phyloP scores from a whole-genome alignment of 2,888 invertebrate genomes.

The Agrochola macilenta region DNA sequence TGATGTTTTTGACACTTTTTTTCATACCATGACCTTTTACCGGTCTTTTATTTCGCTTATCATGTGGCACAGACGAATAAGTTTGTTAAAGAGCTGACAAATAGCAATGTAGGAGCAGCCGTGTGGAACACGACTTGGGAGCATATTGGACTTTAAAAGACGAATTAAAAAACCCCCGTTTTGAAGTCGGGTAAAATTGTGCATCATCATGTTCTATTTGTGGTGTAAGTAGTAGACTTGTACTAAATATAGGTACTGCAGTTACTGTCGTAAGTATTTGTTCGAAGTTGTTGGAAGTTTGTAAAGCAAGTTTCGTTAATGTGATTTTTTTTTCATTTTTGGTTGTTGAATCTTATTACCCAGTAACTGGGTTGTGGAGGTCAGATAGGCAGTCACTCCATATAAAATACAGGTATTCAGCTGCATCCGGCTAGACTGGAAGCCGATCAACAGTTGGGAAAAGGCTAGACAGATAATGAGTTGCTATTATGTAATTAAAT shows the following conservation, averaged over 20 bases:
- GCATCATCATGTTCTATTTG: not conserved
- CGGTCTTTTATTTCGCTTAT: constrained; percentile 82
- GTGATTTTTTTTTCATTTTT: too few relatives aligned
- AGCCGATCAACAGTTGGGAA: too few relatives aligned
- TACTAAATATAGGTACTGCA: not conserved
- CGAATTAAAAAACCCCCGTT: not conserved
- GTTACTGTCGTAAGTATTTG: not conserved
- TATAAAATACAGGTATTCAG: too few relatives aligned
- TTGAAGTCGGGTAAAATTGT: not conserved
- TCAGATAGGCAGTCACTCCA: too few relatives aligned
- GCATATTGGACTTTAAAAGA: constrained; percentile 41
- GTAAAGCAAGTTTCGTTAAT: too few relatives aligned
- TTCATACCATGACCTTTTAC: constrained; percentile 78
- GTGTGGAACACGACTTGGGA: constrained; percentile 43
- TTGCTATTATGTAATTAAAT: not conserved
- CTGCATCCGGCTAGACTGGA: too few relatives aligned
- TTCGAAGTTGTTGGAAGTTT: not conserved
- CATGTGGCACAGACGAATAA: constrained; percentile 79
- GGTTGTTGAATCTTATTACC: not conserved
- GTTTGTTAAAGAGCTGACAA: constrained; percentile 79
- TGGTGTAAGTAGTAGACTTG: too few relatives aligned
- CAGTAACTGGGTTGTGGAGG: too few relatives aligned
- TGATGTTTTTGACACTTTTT: constrained; percentile 83
- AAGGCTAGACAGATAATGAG: not conserved
- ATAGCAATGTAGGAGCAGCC: constrained; percentile 70